Conservation (phyloP, 2,113 vertebrate genomes). For the Dryoscopus gambensis region DNA sequence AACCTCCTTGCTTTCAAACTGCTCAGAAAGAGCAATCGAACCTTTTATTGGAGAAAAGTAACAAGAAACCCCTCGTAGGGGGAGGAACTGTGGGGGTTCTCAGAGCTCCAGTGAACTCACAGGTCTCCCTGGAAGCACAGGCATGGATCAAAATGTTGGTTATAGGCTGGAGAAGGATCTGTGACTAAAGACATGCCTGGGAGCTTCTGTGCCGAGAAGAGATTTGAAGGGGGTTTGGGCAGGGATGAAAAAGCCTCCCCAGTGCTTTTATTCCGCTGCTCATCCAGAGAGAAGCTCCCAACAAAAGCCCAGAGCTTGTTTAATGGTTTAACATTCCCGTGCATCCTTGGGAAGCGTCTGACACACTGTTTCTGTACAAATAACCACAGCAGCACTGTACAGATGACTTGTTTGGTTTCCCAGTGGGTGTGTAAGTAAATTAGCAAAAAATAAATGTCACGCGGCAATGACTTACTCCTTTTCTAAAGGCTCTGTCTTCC, state of each 20-base stretch:
- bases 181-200: not conserved
- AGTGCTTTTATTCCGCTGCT: not conserved
- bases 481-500: not conserved
- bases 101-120: not conserved
- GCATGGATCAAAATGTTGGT: not conserved
- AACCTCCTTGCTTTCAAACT: not conserved
- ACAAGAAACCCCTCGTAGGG: not conserved
- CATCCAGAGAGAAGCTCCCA: not conserved
- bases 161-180: not conserved
- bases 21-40: not conserved
- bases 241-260: not conserved
- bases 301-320: not conserved
- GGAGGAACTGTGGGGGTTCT: not conserved
- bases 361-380: not conserved
- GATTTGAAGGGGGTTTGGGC: not conserved
- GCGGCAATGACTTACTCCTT: not conserved
- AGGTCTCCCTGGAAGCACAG: not conserved
- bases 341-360: not conserved
- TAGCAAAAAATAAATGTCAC: conserved; percentile 48
- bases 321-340: not conserved
- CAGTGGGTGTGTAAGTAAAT: conserved; percentile 26
- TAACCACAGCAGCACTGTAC: not conserved
- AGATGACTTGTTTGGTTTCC: not conserved
- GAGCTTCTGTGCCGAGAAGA: not conserved
- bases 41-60: not conserved